Conservation (phyloP, 2,797 vertebrate genomes). For the Rhynchonycteris naso region DNA sequence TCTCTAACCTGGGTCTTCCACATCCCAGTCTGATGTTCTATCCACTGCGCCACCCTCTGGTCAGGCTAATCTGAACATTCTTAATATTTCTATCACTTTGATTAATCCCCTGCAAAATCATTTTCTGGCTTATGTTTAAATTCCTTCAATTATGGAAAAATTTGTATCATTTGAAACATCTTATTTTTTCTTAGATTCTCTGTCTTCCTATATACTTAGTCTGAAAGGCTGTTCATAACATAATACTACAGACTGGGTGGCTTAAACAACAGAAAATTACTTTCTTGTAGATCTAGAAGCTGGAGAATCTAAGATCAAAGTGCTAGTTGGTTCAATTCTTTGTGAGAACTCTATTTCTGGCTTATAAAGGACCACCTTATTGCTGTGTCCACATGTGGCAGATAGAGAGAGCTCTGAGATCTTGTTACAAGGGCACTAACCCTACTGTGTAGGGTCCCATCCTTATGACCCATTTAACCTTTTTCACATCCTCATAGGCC, state of each 20-base stretch:
- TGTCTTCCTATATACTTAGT: background rate
- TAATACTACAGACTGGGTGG: background rate
- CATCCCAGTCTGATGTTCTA: too few relatives aligned
- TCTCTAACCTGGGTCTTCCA: too few relatives aligned
- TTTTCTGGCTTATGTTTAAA: background rate
- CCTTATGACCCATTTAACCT: background rate
- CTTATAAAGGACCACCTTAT: background rate
- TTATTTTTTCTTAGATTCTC: background rate
- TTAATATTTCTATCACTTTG: background rate
- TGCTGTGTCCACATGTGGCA: background rate
- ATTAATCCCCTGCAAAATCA: background rate
- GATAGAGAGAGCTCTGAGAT: background rate
- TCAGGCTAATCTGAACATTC: too few relatives aligned
- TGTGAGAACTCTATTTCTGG: background rate
- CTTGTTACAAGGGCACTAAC: background rate
- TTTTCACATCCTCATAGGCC: background rate
- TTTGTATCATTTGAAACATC: background rate
- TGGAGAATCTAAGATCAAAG: background rate
- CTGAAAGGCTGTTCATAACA: background rate
- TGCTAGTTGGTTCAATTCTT: background rate
- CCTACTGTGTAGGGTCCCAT: accelerated
- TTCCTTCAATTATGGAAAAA: background rate
- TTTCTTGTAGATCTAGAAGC: background rate
- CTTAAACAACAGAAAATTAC: background rate
- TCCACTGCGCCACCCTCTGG: too few relatives aligned